Evolutionary conservation across 2,797 vertebrate species (phyloP).

Genomic region (Oreonectes daqikongensis): DNA sequence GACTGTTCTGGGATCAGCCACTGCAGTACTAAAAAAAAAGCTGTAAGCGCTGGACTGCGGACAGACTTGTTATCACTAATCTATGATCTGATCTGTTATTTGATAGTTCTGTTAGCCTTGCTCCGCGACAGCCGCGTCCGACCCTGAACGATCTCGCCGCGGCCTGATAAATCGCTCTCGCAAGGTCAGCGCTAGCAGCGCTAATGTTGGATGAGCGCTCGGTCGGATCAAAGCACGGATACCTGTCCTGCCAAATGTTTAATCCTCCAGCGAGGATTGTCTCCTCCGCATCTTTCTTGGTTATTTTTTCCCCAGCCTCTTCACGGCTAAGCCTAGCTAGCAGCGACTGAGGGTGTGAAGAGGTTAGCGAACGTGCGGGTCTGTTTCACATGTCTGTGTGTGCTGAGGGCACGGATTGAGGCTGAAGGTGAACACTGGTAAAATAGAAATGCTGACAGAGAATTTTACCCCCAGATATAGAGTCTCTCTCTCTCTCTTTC

Average conservation of each 20-base stretch:
- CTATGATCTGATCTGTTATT: constrained; percentile 52
- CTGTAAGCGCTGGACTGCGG: constrained; percentile 19
- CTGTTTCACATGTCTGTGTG: constrained; percentile 69
- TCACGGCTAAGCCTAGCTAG: not conserved
- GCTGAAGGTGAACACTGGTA: constrained; percentile 70
- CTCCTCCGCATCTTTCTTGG: constrained; percentile 10
- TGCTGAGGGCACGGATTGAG: constrained; percentile 71
- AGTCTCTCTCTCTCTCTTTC: constrained; percentile 9
- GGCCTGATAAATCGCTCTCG: constrained; percentile 39
- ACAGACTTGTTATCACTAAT: constrained; percentile 51
- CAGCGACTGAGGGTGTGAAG: constrained; percentile 44
- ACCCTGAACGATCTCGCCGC: constrained; percentile 16
- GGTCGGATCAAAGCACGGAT: constrained; percentile 50
- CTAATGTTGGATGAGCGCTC: constrained; percentile 40
- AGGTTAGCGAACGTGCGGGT: constrained; percentile 64
- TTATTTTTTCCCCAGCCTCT: constrained; percentile 7
- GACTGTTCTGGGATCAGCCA: not conserved
- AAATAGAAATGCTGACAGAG: constrained; percentile 59
- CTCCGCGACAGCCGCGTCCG: constrained; percentile 10
- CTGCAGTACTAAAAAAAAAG: not conserved
- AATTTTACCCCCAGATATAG: constrained; percentile 20
- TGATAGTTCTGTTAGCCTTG: constrained; percentile 49
- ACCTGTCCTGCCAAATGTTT: constrained; percentile 21
- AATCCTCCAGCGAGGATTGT: constrained; percentile 30
- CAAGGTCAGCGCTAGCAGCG: constrained; percentile 47